Evolutionary conservation across 1,140 invertebrate genomes (phyloP).

Genomic region (Coboldia fuscipes): DNA sequence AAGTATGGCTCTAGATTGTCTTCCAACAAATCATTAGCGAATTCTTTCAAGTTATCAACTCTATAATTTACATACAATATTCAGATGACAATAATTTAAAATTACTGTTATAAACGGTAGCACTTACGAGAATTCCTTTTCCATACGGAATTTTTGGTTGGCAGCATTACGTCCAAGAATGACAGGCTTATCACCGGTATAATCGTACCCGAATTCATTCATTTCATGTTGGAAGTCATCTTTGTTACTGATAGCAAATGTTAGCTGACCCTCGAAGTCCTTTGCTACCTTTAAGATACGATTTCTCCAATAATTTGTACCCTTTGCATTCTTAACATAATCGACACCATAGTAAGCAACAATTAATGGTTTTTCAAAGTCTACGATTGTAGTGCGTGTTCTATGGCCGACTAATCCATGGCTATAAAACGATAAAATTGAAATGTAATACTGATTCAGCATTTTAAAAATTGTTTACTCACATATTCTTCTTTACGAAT

Average conservation of each 20-base stretch:
- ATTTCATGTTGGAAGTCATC: constrained; percentile 86
- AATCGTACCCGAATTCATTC: constrained; percentile 83
- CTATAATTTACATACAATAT: constrained; percentile 24
- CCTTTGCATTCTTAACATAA: constrained; percentile 91
- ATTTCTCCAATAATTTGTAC: constrained; percentile 99
- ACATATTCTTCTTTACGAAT: constrained; percentile 73
- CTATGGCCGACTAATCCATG: constrained; percentile 83
- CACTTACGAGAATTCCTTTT: constrained; percentile 68
- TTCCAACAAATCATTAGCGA: constrained; percentile 66
- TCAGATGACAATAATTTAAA: constrained; percentile 4
- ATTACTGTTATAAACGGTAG: not conserved
- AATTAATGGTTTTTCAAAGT: constrained; percentile 78
- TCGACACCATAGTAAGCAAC: constrained; percentile 90
- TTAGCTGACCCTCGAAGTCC: constrained; percentile 51
- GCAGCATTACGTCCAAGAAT: constrained; percentile 60
- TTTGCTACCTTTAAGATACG: constrained; percentile 87
- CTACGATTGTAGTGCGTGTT: constrained; percentile 56
- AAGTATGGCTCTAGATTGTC: constrained; percentile 77
- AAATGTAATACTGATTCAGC: not conserved
- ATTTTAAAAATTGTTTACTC: constrained; percentile 24
- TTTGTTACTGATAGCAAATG: constrained; percentile 78
- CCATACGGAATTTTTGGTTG: constrained; percentile 78
- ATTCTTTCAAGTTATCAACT: constrained; percentile 69
- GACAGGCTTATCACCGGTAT: constrained; percentile 75
- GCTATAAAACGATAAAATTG: constrained; percentile 27